Base-by-base conservation (phyloP, 2,888 invertebrate genomes). In the Campoplex capitator region DNA sequence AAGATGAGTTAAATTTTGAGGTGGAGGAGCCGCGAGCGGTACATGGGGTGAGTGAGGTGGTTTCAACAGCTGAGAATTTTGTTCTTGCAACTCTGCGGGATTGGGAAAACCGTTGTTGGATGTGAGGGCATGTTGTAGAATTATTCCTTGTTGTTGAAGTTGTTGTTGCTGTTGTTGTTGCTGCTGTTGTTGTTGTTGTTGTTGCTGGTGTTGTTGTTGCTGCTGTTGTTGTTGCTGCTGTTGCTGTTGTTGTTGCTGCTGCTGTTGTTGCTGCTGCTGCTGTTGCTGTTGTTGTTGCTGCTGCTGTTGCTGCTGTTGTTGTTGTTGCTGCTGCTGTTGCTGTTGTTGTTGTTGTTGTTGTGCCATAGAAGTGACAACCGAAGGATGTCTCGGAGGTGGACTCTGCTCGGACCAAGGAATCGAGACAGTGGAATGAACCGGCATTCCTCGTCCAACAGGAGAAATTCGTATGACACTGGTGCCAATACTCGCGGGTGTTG, bases 401-500 rank as follows among this genome's bases (percentile, higher is more conserved):
- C 93, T 93, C 84, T 94, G 93, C 35, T 94, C 94, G 32, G 93
- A 91, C 93, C 94, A 94, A 2, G 93, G 85, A 62, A 91, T 81
- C 56, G 90, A 90, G 67, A 92, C 87, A 84, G 91, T 92, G 28
- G 87, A 76, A 86, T 93, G 93, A 58, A 90, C 89, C 28, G 91
- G 89, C 88, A 92, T 92, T 68, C 91, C 91, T n/a, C 92, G 92
- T 62, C 92, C 91, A 88, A 96, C 97, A 16, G 98, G 98, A 2
- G 98, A 98, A 91, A 98, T 97, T 92, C 98, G 95, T 92, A 98
- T 98, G 56, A 98, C 98, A 95, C 98, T 97, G 45, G 97, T 97
- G 68, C 95, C 67, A 95, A 94, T 91, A 91, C 93, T 91, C 84
- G 92, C 90, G 88, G 95, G 93, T 62, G 90, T 90, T 85, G 90